Evolutionary conservation across 2,888 invertebrate species (phyloP), one percentile per base, ranked within the genome.

Genomic region (Spatulosminthurus flaviceps): DNA sequence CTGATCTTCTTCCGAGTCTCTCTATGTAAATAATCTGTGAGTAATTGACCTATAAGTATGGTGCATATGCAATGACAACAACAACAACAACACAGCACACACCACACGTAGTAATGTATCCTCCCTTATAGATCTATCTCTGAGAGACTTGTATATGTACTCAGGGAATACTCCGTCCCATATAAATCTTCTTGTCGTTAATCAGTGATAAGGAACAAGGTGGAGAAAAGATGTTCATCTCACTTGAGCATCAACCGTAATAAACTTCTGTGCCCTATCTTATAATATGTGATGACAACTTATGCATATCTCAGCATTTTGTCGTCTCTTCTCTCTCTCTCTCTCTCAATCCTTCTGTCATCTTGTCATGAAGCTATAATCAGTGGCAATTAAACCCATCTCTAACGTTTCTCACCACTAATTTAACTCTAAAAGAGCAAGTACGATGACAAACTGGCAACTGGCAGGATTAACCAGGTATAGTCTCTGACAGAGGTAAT

Each of bases 141-240:
- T 9, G 9, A 34, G 5, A 34, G 34, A 34, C 9, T 34, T 34
- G 34, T 34, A 34, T 34, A 34, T 9, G 34, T n/a, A n/a, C n/a
- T n/a, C 5, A 51, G 51, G 51, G 16, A 51, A 51, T n/a, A n/a
- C n/a, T 51, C 19, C 16, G 51, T 51, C 51, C 51, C 16, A 11
- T 51, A 19, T 51, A 51, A 51, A 51, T 51, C 51, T 51, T 51
- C 51, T 51, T 51, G 51, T 51, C 51, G 51, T 51, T 51, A 51
- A 51, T 51, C 51, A 51, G 51, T 51, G 51, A 51, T 51, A 51
- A 51, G 51, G 51, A 51, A 51, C 34, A 51, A 51, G 51, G 51
- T 51, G 51, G 51, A n/a, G 51, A 51, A 51, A 51, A 51, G 51
- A 51, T 51, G 51, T 51, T 51, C 51, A 51, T 51, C 51, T 19